phyloP scores from a whole-genome alignment of 2,113 vertebrate species.

The Urocolius indicus region DNA sequence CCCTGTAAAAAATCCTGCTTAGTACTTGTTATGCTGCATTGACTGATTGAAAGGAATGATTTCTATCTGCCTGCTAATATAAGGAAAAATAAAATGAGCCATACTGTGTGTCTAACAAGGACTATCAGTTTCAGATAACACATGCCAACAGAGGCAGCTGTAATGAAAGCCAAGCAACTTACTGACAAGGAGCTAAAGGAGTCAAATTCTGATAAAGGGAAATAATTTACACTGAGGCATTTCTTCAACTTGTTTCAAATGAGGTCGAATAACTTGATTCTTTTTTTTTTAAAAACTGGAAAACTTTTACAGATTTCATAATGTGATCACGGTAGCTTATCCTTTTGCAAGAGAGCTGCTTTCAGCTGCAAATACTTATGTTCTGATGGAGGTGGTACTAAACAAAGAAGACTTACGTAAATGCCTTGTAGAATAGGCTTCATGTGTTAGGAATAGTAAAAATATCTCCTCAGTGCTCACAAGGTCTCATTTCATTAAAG shows the following conservation, averaged over 20 bases:
- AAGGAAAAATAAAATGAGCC: not conserved
- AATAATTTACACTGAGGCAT: not conserved
- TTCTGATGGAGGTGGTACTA: slow-evolving; percentile 32
- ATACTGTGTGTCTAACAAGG: not conserved
- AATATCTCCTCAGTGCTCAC: not conserved
- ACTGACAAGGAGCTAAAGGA: not conserved
- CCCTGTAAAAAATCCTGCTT: not conserved
- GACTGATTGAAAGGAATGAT: not conserved
- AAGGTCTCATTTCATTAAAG: slow-evolving; percentile 11
- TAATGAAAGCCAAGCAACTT: not conserved
- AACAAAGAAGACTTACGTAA: slow-evolving; percentile 47
- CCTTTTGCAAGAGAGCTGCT: not conserved
- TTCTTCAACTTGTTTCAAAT: not conserved
- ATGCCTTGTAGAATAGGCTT: not conserved
- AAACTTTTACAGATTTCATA: not conserved
- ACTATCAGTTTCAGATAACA: not conserved
- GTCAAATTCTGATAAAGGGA: not conserved
- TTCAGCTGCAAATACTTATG: not conserved
- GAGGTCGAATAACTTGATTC: not conserved
- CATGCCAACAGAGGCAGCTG: not conserved
- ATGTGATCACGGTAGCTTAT: not conserved
- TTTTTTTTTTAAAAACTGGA: not conserved
- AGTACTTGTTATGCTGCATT: not conserved
- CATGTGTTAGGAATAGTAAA: slow-evolving; percentile 29
- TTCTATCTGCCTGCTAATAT: not conserved